Conservation (phyloP, 2,888 invertebrate genomes). For the Metellina segmentata region DNA sequence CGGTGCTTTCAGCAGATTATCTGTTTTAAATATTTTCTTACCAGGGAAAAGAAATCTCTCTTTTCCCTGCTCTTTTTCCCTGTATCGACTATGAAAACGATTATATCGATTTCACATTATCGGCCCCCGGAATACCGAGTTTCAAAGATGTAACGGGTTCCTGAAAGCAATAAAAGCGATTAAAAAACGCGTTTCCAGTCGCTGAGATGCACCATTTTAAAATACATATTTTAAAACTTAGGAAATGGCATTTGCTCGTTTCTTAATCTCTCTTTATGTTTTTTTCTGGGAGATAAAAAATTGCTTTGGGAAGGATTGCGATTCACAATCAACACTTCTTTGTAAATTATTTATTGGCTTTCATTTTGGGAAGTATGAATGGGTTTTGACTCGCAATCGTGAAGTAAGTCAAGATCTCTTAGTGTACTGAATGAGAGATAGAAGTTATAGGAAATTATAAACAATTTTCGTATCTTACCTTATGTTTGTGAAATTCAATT, state of each 20-base stretch:
- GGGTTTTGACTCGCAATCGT: neutral
- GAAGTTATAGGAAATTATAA: too few relatives aligned
- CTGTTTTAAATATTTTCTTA: conserved; percentile 74
- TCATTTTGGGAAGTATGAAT: neutral
- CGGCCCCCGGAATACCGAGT: conserved; percentile 47
- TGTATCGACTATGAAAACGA: conserved; percentile 64
- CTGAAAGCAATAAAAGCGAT: conserved; percentile 69
- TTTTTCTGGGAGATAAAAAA: neutral
- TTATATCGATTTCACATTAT: conserved; percentile 76
- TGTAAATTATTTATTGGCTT: neutral
- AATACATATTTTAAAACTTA: conserved; percentile 64
- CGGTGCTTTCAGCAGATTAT: conserved; percentile 53
- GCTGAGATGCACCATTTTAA: conserved; percentile 51
- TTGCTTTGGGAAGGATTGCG: neutral
- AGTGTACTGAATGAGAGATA: too few relatives aligned
- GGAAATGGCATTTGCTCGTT: neutral
- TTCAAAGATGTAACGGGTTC: conserved; percentile 39
- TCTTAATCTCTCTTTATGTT: neutral
- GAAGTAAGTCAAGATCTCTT: neutral
- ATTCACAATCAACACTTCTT: neutral
- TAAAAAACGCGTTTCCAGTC: conserved; percentile 56
- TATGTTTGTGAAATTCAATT: too few relatives aligned
- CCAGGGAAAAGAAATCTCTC: conserved; percentile 1
- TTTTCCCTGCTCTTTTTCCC: conserved; percentile 28
- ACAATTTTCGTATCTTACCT: too few relatives aligned